Base-by-base conservation (phyloP, 2,797 vertebrate species). In the Lepilemur septentrionalis region DNA sequence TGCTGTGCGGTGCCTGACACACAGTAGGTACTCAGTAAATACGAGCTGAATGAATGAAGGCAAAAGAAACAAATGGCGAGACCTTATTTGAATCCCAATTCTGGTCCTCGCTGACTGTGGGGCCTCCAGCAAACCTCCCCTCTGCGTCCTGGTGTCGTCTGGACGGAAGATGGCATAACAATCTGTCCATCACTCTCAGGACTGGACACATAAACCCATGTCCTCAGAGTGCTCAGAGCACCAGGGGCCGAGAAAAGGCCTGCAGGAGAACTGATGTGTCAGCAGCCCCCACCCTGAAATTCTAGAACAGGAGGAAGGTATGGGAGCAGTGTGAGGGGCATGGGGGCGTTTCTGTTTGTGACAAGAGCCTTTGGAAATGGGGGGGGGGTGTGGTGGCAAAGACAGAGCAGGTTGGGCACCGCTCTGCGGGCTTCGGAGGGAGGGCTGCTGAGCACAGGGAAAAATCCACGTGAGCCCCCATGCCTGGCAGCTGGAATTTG, bases 381-480 rank as follows among this genome's bases (percentile, higher is more conserved):
- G 63, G 9, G 25, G 2, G 67, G 8, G 48, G 50, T 5, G 5
- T 6, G 22, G 76, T 15, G 63, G 69, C 11, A 11, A 78, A 76
- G 69, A 63, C 50, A 78, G 59, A 69, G 20, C 30, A 38, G 79
- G 25, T 73, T 35, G 25, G 46, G 28, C 48, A 79, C 35, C 4
- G 3, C 20, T 48, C 93, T 94, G 88, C 5, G 5, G 95, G 96
- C 23, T 65, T 70, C 10, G 78, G 69, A 67, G 78, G 73, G 41
- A 73, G 72, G 78, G 17, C 35, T 91, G 95, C 93, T 95, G 96
- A 94, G 86, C 78, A 70, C 13, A 55, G 81, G 91, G 93, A 48
- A 59, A 94, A 91, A 97, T 50, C 72, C 79, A 15, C 3, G 2
- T 84, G 4, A 15, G 23, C 82, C 78, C 81, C 70, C 93, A 59